Evolutionary conservation across 2,113 vertebrate genomes (phyloP).

Genomic region (Loxodonta africana): DNA sequence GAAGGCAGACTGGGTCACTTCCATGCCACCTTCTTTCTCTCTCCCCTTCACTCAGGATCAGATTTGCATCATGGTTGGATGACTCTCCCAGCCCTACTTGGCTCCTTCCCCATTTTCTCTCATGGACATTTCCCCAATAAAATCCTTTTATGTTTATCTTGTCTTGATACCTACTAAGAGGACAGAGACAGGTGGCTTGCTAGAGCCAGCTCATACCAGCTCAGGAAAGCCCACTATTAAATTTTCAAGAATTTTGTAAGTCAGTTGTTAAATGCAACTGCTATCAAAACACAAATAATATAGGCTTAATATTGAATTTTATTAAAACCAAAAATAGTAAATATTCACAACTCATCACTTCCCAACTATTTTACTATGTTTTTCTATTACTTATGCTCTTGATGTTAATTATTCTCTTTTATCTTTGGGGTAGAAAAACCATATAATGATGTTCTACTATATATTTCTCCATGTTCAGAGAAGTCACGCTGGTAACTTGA

Average conservation of each 20-base stretch:
- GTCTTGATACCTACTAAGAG: not conserved
- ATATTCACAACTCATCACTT: not conserved
- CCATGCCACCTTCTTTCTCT: not conserved
- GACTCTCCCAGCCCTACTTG: not conserved
- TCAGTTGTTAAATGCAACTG: not conserved
- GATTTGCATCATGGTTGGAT: not conserved
- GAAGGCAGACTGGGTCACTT: not conserved
- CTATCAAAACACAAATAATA: not conserved
- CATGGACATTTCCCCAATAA: not conserved
- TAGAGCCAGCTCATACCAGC: not conserved
- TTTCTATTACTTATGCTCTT: not conserved
- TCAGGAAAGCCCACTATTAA: not conserved
- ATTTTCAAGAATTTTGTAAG: not conserved
- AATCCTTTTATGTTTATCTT: no score
- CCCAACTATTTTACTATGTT: not conserved
- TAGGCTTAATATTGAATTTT: slow-evolving; percentile 12
- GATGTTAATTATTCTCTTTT: not conserved
- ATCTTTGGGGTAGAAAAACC: not conserved
- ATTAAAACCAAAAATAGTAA: not conserved
- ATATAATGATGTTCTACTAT: not conserved
- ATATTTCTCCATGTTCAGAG: not conserved
- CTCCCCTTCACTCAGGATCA: not conserved
- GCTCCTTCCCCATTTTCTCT: not conserved
- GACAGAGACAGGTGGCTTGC: not conserved
- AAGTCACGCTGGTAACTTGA: not conserved